Percentiles rank a stretch among this genome's conserved stretches.
These are phyloP conservation scores for Palloptera scutellata DNA, from an alignment of 2,888 invertebrate genomes.

Conservation along the genomic window DNA sequence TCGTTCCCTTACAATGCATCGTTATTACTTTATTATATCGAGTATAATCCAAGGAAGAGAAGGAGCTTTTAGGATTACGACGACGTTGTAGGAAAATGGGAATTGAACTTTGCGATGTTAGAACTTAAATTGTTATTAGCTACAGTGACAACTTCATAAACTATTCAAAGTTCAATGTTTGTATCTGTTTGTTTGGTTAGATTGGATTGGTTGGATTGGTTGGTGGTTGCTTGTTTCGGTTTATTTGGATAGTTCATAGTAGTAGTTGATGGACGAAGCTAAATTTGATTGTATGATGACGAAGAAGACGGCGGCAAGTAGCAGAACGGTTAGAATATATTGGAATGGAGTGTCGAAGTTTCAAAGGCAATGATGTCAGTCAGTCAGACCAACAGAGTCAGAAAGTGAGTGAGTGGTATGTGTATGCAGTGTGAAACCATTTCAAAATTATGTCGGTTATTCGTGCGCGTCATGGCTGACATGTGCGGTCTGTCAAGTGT, in stretches of 20 bases:
- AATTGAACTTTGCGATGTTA: neutral
- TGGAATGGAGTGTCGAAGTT: neutral
- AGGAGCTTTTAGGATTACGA: neutral
- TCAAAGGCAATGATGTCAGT: neutral
- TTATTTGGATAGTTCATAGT: no score
- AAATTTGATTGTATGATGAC: neutral
- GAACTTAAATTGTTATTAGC: constrained; percentile 21
- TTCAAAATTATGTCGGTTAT: no score
- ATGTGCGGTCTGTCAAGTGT: constrained; percentile 27
- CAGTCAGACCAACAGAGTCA: no score
- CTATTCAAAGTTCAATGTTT: constrained; percentile 12
- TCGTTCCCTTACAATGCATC: no score
- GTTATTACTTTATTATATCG: neutral
- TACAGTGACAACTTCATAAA: constrained; percentile 28
- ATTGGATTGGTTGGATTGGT: no score
- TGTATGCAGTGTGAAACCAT: no score
- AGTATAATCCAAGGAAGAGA: no score
- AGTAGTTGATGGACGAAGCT: no score
- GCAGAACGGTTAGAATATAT: neutral
- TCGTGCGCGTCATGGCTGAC: neutral
- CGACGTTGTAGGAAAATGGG: neutral
- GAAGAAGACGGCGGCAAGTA: neutral
- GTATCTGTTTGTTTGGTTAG: neutral
- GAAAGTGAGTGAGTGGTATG: no score
- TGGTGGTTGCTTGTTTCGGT: no score